These are phyloP conservation scores for Sinocyclocheilus rhinocerous DNA, from an alignment of 2,113 vertebrate species.

Conservation along the genomic window DNA sequence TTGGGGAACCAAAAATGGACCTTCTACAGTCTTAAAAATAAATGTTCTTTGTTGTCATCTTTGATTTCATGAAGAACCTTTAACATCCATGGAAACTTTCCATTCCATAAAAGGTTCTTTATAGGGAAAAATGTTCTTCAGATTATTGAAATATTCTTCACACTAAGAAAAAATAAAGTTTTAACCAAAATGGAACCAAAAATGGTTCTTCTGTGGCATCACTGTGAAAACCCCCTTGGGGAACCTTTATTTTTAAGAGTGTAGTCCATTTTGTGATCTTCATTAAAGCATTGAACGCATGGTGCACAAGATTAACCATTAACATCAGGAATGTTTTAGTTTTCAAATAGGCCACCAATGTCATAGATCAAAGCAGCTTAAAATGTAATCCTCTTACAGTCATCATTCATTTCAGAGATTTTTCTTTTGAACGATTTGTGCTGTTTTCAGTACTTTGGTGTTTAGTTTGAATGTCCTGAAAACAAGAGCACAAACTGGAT, in stretches of 20 bases:
- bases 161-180: too few relatives aligned
- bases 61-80: too few relatives aligned
- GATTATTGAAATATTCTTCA: too few relatives aligned
- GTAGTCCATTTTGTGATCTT: neutral
- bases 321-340: slow-evolving; percentile 19
- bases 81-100: too few relatives aligned
- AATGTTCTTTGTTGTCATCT: too few relatives aligned
- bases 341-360: slow-evolving; percentile 25
- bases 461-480: slow-evolving; percentile 41
- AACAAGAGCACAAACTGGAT: slow-evolving; percentile 30
- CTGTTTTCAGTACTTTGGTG: slow-evolving; percentile 27
- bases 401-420: slow-evolving; percentile 42
- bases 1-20: too few relatives aligned
- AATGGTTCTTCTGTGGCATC: too few relatives aligned
- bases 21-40: too few relatives aligned
- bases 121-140: too few relatives aligned
- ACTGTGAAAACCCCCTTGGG: too few relatives aligned
- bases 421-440: neutral
- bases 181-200: too few relatives aligned
- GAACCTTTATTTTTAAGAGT: neutral
- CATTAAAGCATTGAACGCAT: neutral
- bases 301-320: slow-evolving; percentile 35
- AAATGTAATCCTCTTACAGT: slow-evolving; percentile 54
- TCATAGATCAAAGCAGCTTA: slow-evolving; percentile 51
- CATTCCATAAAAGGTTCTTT: too few relatives aligned